phyloP scores from a whole-genome alignment of 2,888 invertebrate species.

The Eupsilia transversa region DNA sequence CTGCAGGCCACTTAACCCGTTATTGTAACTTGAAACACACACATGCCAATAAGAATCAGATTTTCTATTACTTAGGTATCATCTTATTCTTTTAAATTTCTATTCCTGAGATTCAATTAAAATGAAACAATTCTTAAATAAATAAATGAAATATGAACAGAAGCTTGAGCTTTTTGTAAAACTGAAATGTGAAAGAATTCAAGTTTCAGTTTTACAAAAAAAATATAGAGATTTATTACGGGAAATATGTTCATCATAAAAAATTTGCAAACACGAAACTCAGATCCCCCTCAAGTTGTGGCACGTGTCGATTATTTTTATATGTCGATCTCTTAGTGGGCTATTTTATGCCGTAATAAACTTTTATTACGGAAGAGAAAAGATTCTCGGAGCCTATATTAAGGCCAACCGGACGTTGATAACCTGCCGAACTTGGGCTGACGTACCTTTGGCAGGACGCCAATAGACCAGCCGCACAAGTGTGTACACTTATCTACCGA shows the following conservation, averaged over 20 bases:
- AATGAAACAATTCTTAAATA: background rate
- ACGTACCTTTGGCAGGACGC: conserved; percentile 79
- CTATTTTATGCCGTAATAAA: conserved; percentile 82
- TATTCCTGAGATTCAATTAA: background rate
- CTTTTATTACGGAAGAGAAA: conserved; percentile 82
- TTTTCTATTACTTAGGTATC: background rate
- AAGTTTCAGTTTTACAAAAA: background rate
- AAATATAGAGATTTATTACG: conserved; percentile 18
- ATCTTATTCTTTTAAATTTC: background rate
- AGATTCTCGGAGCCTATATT: conserved; percentile 80
- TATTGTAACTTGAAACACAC: background rate
- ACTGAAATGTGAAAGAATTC: no score
- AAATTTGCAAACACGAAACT: conserved; percentile 67
- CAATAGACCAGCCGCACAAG: conserved; percentile 70
- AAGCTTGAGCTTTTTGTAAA: no score
- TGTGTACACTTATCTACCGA: conserved; percentile 71
- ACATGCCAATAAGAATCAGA: background rate
- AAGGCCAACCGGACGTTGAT: conserved; percentile 84
- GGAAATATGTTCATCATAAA: conserved; percentile 60
- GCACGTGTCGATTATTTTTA: conserved; percentile 79
- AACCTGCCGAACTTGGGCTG: conserved; percentile 83
- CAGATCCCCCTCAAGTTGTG: conserved; percentile 64
- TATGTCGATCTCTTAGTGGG: conserved; percentile 80
- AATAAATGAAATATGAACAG: background rate
- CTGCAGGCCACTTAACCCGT: background rate